These are phyloP conservation scores for Polypterus senegalus DNA, from an alignment of 2,113 vertebrate species.

Conservation along the genomic window DNA sequence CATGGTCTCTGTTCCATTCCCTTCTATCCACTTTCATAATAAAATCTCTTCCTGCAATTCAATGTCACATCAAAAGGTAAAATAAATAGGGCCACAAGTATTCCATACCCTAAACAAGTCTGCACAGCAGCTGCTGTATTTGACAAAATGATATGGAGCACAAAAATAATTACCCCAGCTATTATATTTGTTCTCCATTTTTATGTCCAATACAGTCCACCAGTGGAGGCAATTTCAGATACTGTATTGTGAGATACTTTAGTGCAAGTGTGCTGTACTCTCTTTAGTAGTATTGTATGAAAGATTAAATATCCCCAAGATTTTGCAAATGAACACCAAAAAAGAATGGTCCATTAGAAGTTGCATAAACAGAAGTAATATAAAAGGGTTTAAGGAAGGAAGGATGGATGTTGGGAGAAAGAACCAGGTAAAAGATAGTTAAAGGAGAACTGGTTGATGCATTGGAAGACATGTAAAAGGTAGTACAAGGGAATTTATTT, in stretches of 20 bases:
- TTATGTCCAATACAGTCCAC: background rate
- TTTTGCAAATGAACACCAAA: background rate
- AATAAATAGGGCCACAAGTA: too few species aligned
- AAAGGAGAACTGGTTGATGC: conserved; percentile 2
- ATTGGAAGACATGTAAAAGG: background rate
- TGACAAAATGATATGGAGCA: background rate
- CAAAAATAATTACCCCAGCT: background rate
- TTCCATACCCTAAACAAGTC: background rate
- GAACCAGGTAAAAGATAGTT: background rate
- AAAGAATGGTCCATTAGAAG: background rate
- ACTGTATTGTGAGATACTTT: background rate
- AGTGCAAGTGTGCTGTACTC: background rate
- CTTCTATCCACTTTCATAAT: too few species aligned
- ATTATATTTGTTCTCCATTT: background rate
- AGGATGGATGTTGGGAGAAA: conserved; percentile 8
- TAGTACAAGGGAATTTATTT: conserved; percentile 13
- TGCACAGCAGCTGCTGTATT: background rate
- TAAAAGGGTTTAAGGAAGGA: conserved; percentile 1
- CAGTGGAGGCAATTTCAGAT: background rate
- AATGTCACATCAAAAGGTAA: too few species aligned
- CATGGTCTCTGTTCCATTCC: background rate
- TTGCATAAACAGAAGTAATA: conserved; percentile 25
- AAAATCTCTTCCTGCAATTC: too few species aligned
- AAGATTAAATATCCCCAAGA: background rate
- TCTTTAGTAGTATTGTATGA: background rate